Base-by-base conservation (phyloP, 1,140 invertebrate species). In the Drosophila subobscura region DNA sequence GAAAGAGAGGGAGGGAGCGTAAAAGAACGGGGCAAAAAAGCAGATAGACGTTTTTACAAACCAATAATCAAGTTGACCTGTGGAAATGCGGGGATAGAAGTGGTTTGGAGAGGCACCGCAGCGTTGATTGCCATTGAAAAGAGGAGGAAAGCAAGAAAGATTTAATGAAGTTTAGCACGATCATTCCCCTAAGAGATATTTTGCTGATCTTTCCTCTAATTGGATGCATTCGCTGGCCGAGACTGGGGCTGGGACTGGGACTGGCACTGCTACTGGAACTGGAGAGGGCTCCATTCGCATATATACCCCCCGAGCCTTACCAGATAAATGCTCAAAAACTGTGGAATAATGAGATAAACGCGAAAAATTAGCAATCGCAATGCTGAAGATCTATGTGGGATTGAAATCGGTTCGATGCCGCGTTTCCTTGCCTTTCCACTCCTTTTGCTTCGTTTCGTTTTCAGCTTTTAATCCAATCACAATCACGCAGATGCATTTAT, bases 151-250 rank as follows among this genome's bases (percentile, higher is more conserved):
- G 57, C 55, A 63, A 70, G 57, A 78, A 81, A 81, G 86, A 84
- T 80, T 89, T 89, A 89, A 89, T 89, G 85, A 89, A 89, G 85
- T 89, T 89, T 89, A 89, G 85, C 85, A 89, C 85, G 85, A 90
- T 89, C 80, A 71, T 67, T 59, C 60, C 61, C 53, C 67, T 65
- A 79, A 78, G 74, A 86, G 79, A 63, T 64, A 53, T 44, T 60
- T 49, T 55, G 46, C 73, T 45, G 57, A 88, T 76, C 71, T 44
- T 53, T 27, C 54, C 72, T 65, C 83, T 88, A 88, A 88, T 88
- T 86, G 81, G 81, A 86, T 88, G 77, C 81, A 86, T 75, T 44
- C 5, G 41, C 14, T 33, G 49, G 16, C 16, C 16, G 16, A 20
- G 16, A 20, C 16, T 20, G 16, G 23, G n/a, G 22, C 16, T 20